Evolutionary conservation across 2,113 vertebrate species (phyloP), one percentile per base, ranked within the genome.

Genomic region (Parus major): DNA sequence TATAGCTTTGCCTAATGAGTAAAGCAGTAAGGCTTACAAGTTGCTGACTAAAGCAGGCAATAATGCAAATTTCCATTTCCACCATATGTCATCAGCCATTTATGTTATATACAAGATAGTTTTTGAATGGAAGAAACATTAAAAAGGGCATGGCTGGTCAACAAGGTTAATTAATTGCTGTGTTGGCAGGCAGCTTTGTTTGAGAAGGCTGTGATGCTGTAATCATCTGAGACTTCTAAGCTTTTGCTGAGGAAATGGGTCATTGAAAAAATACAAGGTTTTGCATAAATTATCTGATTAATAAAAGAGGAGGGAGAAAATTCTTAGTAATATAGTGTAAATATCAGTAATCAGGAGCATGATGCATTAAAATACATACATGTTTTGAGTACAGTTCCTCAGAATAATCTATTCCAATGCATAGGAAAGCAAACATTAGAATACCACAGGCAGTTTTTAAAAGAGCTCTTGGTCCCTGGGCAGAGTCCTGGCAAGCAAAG

Each of bases 81-180:
- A 75, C 29, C 41, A 2, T 44, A 64, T 66, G 60, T 55, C 5
- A 2, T 75, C 89, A 85, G 79, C 57, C 91, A 35, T 90, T 89
- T 78, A 28, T 47, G 63, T 90, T 77, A 53, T 52, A 49, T 66
- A 10, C 52, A 76, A 53, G 31, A 82, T 13, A 72, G 56, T 41
- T 87, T 90, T 86, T 63, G 73, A 91, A 87, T 33, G 70, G 65
- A 88, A 93, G 49, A 90, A 91, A 81, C 53, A 64, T 79, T 89
- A 73, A 60, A 90, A 92, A 97, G 83, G 93, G 33, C 65, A 86
- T 42, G 47, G 29, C 63, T 94, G 91, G 90, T 95, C 92, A 93
- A 44, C n/a, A 55, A 91, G 91, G 88, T 91, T 95, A 96, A 97
- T 96, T 94, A 95, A 82, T 95, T 85, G 71, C 86, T 92, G 52